Evolutionary conservation across 2,113 vertebrate genomes (phyloP).

Genomic region (Argyrosomus japonicus): DNA sequence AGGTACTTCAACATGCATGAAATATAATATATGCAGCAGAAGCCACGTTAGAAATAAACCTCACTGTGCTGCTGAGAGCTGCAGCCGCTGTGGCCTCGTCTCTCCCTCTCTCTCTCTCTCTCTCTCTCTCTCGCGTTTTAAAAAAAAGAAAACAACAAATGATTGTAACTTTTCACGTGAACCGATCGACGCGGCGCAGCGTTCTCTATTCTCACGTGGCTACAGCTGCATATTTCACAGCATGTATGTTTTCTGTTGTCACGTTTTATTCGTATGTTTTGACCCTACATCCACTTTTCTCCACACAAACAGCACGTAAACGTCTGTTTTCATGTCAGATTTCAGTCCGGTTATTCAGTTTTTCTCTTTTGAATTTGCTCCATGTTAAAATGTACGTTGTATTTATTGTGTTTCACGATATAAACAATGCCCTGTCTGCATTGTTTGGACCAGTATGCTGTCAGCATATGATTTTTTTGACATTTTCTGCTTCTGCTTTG

Average conservation of each 20-base stretch:
- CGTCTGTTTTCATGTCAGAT: background rate
- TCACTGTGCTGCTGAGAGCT: background rate
- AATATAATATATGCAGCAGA: background rate
- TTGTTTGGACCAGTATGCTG: conserved; percentile 55
- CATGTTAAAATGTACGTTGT: conserved; percentile 9
- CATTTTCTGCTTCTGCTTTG: conserved; percentile 62
- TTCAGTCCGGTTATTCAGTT: background rate
- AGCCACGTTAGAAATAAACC: conserved; percentile 11
- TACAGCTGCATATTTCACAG: conserved; percentile 30
- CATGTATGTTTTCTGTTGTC: conserved; percentile 40
- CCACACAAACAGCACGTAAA: background rate
- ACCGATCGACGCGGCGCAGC: background rate
- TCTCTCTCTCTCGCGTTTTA: background rate
- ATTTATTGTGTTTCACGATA: conserved; percentile 25
- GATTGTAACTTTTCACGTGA: too few relatives aligned
- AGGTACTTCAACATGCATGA: conserved; percentile 86
- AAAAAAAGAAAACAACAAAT: background rate
- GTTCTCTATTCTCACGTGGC: conserved; percentile 28
- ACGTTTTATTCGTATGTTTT: background rate
- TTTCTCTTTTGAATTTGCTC: background rate
- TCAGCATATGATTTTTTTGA: conserved; percentile 28
- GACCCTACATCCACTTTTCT: conserved; percentile 2
- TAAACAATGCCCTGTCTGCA: conserved; percentile 64
- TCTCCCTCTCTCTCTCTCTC: too few relatives aligned
- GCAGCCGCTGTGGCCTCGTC: background rate